These are phyloP conservation scores for Fragum fragum DNA, from an alignment of 2,888 invertebrate genomes.

Conservation along the genomic window DNA sequence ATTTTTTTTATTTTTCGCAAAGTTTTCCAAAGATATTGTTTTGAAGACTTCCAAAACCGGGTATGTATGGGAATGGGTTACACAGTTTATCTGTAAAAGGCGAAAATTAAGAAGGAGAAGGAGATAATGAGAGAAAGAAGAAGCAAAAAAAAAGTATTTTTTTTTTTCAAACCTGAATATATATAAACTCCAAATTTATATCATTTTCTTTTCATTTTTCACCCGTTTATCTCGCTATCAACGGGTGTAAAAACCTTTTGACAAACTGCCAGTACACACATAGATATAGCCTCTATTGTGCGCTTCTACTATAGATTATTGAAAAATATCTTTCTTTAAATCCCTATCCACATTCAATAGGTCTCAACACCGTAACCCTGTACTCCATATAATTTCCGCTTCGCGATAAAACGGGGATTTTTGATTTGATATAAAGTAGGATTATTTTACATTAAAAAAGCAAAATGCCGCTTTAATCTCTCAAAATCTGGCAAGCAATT, in stretches of 20 bases:
- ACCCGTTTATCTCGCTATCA: constrained; percentile 8
- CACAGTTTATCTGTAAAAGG: neutral
- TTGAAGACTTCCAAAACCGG: no score
- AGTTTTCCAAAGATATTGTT: no score
- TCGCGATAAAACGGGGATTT: no score
- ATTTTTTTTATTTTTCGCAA: no score
- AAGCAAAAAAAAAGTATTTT: neutral
- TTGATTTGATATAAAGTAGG: no score
- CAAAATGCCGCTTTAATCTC: no score
- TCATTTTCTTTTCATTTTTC: neutral
- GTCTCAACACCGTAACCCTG: neutral
- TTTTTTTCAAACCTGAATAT: neutral
- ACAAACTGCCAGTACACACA: neutral
- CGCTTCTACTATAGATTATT: neutral
- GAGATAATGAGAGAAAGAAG: neutral
- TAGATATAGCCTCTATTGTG: neutral
- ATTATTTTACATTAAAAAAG: no score
- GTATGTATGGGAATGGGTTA: no score
- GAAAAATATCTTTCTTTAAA: neutral
- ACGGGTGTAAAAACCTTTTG: neutral
- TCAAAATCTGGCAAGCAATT: no score
- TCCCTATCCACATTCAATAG: neutral
- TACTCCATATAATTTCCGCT: no score
- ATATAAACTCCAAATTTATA: neutral
- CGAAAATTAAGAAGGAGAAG: neutral